A percentile compares a stretch with the other conserved stretches of the same genome.
phyloP scores from a whole-genome alignment of 2,797 vertebrate species.

The Antrozous pallidus region DNA sequence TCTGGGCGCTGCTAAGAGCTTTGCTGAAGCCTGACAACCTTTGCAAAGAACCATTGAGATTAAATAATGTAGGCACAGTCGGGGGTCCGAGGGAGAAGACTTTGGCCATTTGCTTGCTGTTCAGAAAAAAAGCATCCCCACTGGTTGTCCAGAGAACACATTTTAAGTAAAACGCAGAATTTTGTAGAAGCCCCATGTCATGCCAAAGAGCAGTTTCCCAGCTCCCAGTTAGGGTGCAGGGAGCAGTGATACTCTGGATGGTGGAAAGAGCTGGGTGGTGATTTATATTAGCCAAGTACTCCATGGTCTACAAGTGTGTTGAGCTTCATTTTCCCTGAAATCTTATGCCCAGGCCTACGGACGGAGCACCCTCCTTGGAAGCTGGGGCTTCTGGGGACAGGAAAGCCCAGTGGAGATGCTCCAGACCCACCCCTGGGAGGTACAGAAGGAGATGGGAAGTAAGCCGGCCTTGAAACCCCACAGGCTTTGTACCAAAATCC shows the following conservation, averaged over 20 bases:
- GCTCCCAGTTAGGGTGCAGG: rapidly evolving
- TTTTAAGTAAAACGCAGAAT: not conserved
- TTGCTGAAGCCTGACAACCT: not conserved
- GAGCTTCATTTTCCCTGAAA: not conserved
- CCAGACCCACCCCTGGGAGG: not conserved
- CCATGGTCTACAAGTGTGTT: rapidly evolving
- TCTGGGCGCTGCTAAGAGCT: not conserved
- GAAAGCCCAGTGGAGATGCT: not conserved
- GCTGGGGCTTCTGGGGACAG: too few relatives aligned
- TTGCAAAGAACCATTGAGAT: not conserved
- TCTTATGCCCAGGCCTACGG: rapidly evolving
- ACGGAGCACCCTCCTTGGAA: not conserved
- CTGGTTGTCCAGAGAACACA: not conserved
- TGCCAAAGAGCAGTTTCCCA: not conserved
- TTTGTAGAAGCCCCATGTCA: not conserved
- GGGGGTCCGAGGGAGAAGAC: not conserved
- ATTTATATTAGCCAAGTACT: rapidly evolving
- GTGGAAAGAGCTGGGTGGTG: not conserved
- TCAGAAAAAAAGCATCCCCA: not conserved
- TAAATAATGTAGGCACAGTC: not conserved
- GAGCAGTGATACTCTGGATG: rapidly evolving
- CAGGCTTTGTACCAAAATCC: not conserved
- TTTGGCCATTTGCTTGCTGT: not conserved
- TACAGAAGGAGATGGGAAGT: not conserved
- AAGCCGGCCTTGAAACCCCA: not conserved